Evolutionary conservation across 1,140 invertebrate species (phyloP).

Genomic region (Bactericera cockerelli): DNA sequence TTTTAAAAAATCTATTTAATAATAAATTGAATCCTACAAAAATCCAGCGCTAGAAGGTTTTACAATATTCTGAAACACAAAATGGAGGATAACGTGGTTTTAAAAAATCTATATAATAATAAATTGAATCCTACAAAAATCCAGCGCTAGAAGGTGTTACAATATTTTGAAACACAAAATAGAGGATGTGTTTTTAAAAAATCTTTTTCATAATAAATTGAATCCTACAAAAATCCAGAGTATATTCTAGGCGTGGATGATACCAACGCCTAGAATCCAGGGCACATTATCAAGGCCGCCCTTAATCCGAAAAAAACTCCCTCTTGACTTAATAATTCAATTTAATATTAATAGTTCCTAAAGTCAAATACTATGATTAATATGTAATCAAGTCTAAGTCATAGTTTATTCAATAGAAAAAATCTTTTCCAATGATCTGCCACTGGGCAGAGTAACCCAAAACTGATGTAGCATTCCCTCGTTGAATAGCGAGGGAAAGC

Average conservation of each 20-base stretch:
- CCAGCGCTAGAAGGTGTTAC: neutral
- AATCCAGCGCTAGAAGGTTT: neutral
- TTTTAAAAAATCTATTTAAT: neutral
- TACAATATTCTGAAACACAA: conserved; percentile 6
- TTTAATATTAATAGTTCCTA: too few relatives aligned
- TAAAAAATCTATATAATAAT: neutral
- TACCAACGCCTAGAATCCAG: neutral
- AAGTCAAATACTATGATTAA: too few relatives aligned
- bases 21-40: neutral
- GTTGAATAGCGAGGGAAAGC: too few relatives aligned
- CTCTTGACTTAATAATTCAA: too few relatives aligned
- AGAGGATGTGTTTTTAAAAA: neutral
- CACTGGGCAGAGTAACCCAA: too few relatives aligned
- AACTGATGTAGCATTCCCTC: too few relatives aligned
- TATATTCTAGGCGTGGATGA: neutral
- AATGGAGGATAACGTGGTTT: neutral
- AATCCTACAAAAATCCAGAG: neutral
- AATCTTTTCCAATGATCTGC: too few relatives aligned
- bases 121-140: neutral
- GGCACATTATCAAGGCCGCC: neutral
- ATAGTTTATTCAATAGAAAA: too few relatives aligned
- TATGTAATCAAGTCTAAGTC: too few relatives aligned
- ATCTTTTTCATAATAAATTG: neutral
- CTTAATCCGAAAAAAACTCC: neutral
- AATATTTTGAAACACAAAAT: conserved; percentile 4